Evolutionary conservation across 2,113 vertebrate species (phyloP), one percentile per base, ranked within the genome.

Genomic region (Petromus typicus): DNA sequence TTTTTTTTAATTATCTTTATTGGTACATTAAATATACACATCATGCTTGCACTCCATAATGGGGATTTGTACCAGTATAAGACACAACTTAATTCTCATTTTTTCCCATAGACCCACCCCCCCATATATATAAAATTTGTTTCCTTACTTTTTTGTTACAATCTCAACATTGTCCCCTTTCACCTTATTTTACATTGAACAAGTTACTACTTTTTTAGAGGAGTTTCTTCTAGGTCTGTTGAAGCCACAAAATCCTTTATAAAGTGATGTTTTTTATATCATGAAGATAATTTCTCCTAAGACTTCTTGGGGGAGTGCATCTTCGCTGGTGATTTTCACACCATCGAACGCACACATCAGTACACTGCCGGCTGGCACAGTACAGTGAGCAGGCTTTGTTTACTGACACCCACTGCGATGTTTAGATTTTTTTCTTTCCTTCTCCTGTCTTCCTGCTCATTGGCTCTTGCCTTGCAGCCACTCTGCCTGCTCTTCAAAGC

Each of bases 331-430:
- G 89, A 69, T 80, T 91, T 92, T 91, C 94, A 90, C 79, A 75
- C 45, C 54, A 84, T 76, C 67, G 91, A 89, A 88, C 95, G n/a
- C 95, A 80, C 92, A 94, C 94, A 80, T 93, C 90, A 90, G 69
- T 51, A 5, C 11, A 54, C 1, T 8, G n/a, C 76, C 84, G 54
- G 9, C 11, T 89, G n/a, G 34, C 32, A 63, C 45, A 56, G 20
- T 32, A 54, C 75, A 48, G n/a, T 45, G 63, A 95, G 17, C 30
- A 79, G 18, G 2, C 48, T 95, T 95, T 78, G 11, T 92, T 92
- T 94, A 54, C 81, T 45, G 18, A 86, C 3, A 23, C 66, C 25
- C 7, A 75, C 51, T 85, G 20, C 71, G 61, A 64, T 54, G 22
- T 78, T 67, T 45, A 0, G 22, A 1, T 4, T 54, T 51, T 87